A percentile compares a stretch with the other conserved stretches of the same genome.
Conservation (phyloP, 2,888 invertebrate species). For the Strigamia transsilvanica region DNA sequence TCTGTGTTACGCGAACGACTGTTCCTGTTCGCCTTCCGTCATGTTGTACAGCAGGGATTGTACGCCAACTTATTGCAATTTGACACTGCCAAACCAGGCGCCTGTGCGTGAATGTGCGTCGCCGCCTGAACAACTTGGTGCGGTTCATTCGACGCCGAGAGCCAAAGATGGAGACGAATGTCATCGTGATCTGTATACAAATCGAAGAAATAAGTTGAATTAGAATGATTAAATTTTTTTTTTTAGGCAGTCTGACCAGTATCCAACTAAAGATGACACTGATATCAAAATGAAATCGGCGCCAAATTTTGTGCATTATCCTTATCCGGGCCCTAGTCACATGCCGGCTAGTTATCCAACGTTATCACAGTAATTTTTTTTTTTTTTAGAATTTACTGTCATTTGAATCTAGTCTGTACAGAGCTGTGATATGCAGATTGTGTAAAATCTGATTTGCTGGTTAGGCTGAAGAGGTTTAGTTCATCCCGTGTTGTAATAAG, state of each 20-base stretch:
- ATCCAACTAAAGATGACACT: neutral
- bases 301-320: neutral
- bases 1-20: neutral
- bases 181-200: neutral
- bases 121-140: neutral
- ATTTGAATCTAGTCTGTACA: neutral
- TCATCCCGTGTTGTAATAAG: too few relatives aligned
- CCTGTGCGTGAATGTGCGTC: neutral
- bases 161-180: neutral
- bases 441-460: too few relatives aligned
- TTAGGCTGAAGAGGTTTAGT: too few relatives aligned
- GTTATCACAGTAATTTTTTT: neutral
- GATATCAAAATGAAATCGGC: neutral
- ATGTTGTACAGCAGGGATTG: conserved; percentile 3
- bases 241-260: conserved; percentile 15
- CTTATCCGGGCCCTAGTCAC: neutral
- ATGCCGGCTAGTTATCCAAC: conserved; percentile 14
- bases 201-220: neutral
- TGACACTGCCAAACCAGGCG: neutral
- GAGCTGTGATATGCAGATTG: too few relatives aligned
- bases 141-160: neutral
- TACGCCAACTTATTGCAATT: neutral
- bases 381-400: neutral
- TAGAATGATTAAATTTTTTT: neutral
- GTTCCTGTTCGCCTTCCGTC: neutral